Percentiles rank a stretch among this genome's conserved stretches.
Evolutionary conservation across 1,140 invertebrate genomes (phyloP).

Genomic region (Zaprionus ornatus): DNA sequence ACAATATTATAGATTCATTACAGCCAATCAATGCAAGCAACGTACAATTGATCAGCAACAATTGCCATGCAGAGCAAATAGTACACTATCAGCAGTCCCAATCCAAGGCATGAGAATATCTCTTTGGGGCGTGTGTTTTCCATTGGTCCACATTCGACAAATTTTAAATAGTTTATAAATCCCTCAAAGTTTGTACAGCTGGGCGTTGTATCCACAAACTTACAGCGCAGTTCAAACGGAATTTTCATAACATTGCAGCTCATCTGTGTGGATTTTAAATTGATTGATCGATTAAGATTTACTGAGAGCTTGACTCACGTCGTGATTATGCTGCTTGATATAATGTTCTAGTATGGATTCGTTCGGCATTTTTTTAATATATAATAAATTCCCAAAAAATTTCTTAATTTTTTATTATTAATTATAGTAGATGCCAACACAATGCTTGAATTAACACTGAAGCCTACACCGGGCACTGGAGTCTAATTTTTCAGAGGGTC

Average conservation of each 20-base stretch:
- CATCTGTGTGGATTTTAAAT: not conserved
- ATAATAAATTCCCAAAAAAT: not conserved
- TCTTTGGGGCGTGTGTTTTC: not conserved
- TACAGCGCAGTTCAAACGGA: not conserved
- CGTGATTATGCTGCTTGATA: not conserved
- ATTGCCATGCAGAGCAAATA: not conserved
- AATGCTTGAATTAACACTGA: too few species aligned
- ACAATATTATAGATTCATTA: not conserved
- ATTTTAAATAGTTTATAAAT: not conserved
- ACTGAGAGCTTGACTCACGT: not conserved
- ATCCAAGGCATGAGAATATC: not conserved
- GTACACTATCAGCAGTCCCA: not conserved
- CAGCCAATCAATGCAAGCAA: not conserved
- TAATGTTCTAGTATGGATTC: not conserved
- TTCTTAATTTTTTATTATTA: too few species aligned
- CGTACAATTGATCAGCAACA: slow-evolving; percentile 22
- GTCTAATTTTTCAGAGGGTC: too few species aligned
- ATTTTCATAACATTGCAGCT: slow-evolving; percentile 10
- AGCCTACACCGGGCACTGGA: too few species aligned
- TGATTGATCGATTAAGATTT: not conserved
- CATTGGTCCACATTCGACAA: not conserved
- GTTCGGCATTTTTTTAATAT: not conserved
- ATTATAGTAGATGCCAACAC: too few species aligned
- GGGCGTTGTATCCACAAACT: not conserved
- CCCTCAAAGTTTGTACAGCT: not conserved